Conservation (phyloP, 2,113 vertebrate genomes). For the Passer domesticus region DNA sequence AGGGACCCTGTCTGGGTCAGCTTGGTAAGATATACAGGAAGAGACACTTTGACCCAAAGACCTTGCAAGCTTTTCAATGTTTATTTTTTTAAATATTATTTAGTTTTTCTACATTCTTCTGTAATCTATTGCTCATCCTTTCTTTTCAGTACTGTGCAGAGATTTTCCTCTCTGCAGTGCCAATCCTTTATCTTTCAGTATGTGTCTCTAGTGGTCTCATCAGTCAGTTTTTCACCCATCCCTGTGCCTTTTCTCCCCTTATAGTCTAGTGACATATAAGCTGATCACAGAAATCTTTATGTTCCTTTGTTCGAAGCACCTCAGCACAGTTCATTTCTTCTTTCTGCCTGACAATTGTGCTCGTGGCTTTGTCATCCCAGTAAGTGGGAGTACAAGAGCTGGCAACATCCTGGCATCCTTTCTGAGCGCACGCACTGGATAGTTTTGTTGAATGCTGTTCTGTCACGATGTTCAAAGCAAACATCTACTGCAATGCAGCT, state of each 20-base stretch:
- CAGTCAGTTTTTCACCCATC: neutral
- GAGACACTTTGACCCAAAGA: neutral
- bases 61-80: neutral
- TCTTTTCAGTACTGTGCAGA: neutral
- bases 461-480: conserved; percentile 46
- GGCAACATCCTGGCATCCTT: neutral
- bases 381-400: conserved; percentile 27
- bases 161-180: neutral
- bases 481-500: conserved; percentile 68
- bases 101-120: neutral
- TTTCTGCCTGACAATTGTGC: conserved; percentile 28
- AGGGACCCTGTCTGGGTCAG: accelerated
- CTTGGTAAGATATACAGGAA: neutral
- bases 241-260: accelerated
- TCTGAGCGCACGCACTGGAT: neutral
- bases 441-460: conserved; percentile 9
- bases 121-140: neutral
- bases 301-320: neutral
- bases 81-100: neutral
- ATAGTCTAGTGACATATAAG: neutral
- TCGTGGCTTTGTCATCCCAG: conserved; percentile 41
- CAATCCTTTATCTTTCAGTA: neutral
- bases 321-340: neutral
- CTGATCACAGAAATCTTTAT: conserved; percentile 4
- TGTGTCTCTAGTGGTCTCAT: neutral